These are phyloP conservation scores for Zaprionus obscuricornis DNA, from an alignment of 2,888 invertebrate species.

Conservation along the genomic window DNA sequence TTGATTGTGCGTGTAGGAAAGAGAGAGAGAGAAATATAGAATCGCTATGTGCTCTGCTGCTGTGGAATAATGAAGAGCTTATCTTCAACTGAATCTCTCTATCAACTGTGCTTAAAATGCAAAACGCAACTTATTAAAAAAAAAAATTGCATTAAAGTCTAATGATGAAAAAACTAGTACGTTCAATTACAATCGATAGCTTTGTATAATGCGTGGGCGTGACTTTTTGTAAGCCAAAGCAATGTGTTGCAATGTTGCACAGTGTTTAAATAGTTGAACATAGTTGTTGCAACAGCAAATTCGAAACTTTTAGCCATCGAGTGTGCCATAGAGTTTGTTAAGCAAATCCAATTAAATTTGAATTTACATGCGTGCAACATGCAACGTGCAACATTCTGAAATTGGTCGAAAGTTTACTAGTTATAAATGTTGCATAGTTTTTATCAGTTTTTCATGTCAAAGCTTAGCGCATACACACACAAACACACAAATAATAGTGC, in stretches of 20 bases:
- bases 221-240: not conserved
- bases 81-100: too few species aligned
- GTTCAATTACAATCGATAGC: too few species aligned
- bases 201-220: too few species aligned
- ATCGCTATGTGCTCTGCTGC: too few species aligned
- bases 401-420: not conserved
- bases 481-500: conserved; percentile 4
- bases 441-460: conserved; percentile 16
- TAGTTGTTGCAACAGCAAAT: not conserved
- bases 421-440: conserved; percentile 11
- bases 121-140: too few species aligned
- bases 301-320: conserved; percentile 25
- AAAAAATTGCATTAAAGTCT: too few species aligned
- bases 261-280: conserved; percentile 11
- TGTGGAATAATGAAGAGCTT: too few species aligned
- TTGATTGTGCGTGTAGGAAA: too few species aligned
- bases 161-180: too few species aligned
- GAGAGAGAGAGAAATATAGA: too few species aligned
- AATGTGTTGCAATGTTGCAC: not conserved
- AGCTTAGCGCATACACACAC: conserved; percentile 9
- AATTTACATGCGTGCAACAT: conserved; percentile 29
- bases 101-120: too few species aligned
- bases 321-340: too few species aligned
- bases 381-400: not conserved
- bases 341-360: conserved; percentile 57